Conservation (phyloP, 2,113 vertebrate genomes). For the Oenanthe melanoleuca region DNA sequence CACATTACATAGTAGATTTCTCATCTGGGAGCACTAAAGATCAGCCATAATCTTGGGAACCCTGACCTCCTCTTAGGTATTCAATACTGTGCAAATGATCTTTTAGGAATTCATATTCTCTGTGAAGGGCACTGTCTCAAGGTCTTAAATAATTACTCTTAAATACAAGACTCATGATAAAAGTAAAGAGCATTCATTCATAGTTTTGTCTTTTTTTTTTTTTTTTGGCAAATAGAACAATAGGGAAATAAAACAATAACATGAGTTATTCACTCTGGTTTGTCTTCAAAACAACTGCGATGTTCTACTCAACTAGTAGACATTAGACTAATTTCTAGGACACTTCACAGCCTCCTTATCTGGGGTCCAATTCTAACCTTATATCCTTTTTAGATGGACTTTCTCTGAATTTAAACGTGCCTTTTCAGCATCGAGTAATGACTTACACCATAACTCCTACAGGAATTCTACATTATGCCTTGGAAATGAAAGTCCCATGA, state of each 20-base stretch:
- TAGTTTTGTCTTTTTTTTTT: background rate
- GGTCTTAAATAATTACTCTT: background rate
- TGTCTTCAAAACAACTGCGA: background rate
- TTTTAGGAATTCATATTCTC: background rate
- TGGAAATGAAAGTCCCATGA: background rate
- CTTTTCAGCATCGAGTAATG: background rate
- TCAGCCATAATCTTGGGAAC: background rate
- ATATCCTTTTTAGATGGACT: background rate
- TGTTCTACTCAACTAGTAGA: background rate
- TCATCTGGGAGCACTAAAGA: background rate
- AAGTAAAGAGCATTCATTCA: background rate
- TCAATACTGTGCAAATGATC: background rate
- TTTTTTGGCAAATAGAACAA: background rate
- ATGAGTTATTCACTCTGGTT: background rate
- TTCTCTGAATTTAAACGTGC: background rate
- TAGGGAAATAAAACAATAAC: background rate
- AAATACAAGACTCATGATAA: background rate
- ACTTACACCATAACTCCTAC: accelerated
- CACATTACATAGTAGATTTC: background rate
- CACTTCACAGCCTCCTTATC: background rate
- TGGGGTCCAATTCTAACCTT: background rate
- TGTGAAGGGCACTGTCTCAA: background rate
- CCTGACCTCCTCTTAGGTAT: background rate
- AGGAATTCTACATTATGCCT: background rate
- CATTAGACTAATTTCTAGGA: background rate